Conservation (phyloP, 2,797 vertebrate species). For the Pipistrellus kuhlii region DNA sequence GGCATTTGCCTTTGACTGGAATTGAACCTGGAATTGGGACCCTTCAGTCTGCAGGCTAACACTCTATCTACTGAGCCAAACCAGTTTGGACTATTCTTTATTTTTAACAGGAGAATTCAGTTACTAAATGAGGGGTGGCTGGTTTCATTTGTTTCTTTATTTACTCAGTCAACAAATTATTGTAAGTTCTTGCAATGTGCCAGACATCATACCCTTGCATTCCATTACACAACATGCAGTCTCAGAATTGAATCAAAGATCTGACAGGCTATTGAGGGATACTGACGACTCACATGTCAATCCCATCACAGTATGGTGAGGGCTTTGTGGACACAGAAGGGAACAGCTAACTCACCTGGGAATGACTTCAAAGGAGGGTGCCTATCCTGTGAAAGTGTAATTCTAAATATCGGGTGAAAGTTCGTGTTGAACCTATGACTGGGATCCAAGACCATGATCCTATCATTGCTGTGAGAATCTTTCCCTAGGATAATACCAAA, state of each 20-base stretch:
- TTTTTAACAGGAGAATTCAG: conserved; percentile 16
- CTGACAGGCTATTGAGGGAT: background rate
- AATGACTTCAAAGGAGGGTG: background rate
- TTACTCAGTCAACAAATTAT: background rate
- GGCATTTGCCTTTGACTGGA: too few relatives aligned
- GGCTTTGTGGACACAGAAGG: background rate
- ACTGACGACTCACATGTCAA: background rate
- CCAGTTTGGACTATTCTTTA: background rate
- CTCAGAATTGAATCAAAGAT: background rate
- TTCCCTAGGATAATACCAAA: background rate
- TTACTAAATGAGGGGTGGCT: background rate
- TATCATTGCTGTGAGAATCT: background rate
- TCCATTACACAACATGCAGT: background rate
- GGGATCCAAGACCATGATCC: background rate
- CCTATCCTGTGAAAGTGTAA: background rate
- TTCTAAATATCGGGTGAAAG: background rate
- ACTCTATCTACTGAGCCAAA: too few relatives aligned
- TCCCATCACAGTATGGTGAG: background rate
- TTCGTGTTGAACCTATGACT: background rate
- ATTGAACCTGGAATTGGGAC: too few relatives aligned
- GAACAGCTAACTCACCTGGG: background rate
- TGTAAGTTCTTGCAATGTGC: background rate
- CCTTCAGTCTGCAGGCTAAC: too few relatives aligned
- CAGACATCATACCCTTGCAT: background rate
- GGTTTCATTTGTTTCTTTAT: background rate